phyloP scores from a whole-genome alignment of 2,113 vertebrate species.

The Tachysurus vachellii region DNA sequence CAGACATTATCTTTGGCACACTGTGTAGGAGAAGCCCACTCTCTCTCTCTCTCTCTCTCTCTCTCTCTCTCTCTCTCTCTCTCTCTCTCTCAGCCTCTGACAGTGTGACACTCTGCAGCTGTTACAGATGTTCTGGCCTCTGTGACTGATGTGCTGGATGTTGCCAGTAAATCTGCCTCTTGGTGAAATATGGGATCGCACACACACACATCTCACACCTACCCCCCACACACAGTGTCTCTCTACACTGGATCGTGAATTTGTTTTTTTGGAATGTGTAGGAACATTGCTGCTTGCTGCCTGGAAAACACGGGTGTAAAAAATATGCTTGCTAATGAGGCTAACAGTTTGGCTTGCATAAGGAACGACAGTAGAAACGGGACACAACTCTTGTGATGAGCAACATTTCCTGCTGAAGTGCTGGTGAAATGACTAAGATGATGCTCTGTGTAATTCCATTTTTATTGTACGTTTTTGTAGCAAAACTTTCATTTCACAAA shows the following conservation, averaged over 20 bases:
- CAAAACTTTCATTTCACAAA: neutral
- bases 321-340: neutral
- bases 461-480: neutral
- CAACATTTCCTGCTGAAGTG: neutral
- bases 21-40: slow-evolving; percentile 42
- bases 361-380: neutral
- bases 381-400: neutral
- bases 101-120: slow-evolving; percentile 46
- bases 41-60: slow-evolving; percentile 57
- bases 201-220: slow-evolving; percentile 27
- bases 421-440: neutral
- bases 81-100: slow-evolving; percentile 22
- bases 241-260: neutral
- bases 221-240: slow-evolving; percentile 28
- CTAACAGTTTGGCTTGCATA: neutral
- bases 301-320: neutral
- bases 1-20: slow-evolving; percentile 55
- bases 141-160: slow-evolving; percentile 44
- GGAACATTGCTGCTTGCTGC: neutral
- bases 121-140: slow-evolving; percentile 38
- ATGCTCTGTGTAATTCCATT: neutral
- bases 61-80: slow-evolving; percentile 57
- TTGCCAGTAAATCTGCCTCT: slow-evolving; percentile 36
- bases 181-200: slow-evolving; percentile 24
- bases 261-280: neutral